Base-by-base conservation (phyloP, 2,113 vertebrate species). In the Podarcis cretensis region DNA sequence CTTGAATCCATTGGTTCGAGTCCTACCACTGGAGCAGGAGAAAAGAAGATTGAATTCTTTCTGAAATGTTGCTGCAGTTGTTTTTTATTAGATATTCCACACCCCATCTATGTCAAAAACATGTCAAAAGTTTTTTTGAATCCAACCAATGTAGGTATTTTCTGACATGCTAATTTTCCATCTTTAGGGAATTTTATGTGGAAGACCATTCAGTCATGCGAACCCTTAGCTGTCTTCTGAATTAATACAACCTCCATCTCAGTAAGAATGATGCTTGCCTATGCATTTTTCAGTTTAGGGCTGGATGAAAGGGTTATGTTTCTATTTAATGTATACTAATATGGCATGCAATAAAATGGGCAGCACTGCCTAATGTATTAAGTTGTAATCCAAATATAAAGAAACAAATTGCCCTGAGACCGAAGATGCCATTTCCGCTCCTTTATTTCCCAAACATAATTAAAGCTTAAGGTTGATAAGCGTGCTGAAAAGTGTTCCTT, bases 251-350 rank as follows among this genome's bases (percentile, higher is more conserved):
- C 48, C 59, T 63, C 30, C 48, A 80, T 25, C 25, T 78, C 40
- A 78, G 23, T 68, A 25, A 68, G n/a, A 80, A 59, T n/a, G 20
- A n/a, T 25, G 21, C 21, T 54, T 59, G 23, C 16, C 90, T 0
- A 0, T 65, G 48, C 63, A 76, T 78, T 48, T 92, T 86, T 84
- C 83, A 4, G 83, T 90, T 83, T 89, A 87, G 90, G 76, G 90
- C 75, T 87, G 90, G 90, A 94, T 90, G 91, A 86, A 89, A 91
- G 83, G 69, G 59, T 74, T 83, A 48, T 85, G 32, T 88, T 57
- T 87, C 25, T 8, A 77, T 87, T 57, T 35, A 71, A 35, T 71
- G 59, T 63, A 5, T 87, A 12, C n/a, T 25, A 23, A 35, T 79
- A 71, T 71, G 40, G 32, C 43, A 32, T 40, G 81, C 90, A 90